A percentile compares a stretch with the other conserved stretches of the same genome.
These are phyloP conservation scores for Chaitophorus viminalis DNA, from an alignment of 2,888 invertebrate species.

Conservation along the genomic window DNA sequence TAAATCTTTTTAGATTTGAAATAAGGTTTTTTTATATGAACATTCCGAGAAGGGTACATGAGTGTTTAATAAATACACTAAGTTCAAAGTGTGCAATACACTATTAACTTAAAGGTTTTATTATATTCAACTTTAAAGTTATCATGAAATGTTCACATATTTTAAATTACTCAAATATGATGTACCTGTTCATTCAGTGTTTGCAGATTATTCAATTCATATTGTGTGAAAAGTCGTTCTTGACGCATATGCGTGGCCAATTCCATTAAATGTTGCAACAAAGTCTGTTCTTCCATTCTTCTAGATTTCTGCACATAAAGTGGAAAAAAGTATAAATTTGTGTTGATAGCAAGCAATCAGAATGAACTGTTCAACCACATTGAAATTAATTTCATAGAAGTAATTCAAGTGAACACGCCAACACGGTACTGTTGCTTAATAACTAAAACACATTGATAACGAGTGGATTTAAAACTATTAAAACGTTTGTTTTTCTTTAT, in stretches of 20 bases:
- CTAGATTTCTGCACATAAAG: neutral
- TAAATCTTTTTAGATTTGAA: too few relatives aligned
- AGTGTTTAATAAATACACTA: too few relatives aligned
- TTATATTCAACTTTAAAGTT: too few relatives aligned
- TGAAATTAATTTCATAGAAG: neutral
- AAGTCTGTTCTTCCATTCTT: constrained; percentile 62
- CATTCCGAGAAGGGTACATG: too few relatives aligned
- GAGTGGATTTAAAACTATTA: too few relatives aligned
- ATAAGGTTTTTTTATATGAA: too few relatives aligned
- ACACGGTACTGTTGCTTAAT: too few relatives aligned
- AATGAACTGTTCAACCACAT: neutral
- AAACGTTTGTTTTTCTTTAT: too few relatives aligned
- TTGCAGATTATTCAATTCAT: constrained; percentile 84
- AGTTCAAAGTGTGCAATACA: too few relatives aligned
- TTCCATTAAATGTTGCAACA: constrained; percentile 71
- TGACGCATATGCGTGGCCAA: constrained; percentile 78
- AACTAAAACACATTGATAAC: neutral
- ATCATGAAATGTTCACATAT: too few relatives aligned
- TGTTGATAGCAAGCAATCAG: neutral
- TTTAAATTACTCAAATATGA: too few relatives aligned
- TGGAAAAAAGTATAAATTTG: neutral
- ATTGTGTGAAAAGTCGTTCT: constrained; percentile 87
- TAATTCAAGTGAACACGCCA: neutral
- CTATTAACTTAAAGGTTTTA: too few relatives aligned
- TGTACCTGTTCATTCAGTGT: constrained; percentile 75